A percentile compares a stretch with the other conserved stretches of the same genome.
phyloP scores from a whole-genome alignment of 35 echinoderm and acorn worm species.

The Amphiura filiformis region DNA sequence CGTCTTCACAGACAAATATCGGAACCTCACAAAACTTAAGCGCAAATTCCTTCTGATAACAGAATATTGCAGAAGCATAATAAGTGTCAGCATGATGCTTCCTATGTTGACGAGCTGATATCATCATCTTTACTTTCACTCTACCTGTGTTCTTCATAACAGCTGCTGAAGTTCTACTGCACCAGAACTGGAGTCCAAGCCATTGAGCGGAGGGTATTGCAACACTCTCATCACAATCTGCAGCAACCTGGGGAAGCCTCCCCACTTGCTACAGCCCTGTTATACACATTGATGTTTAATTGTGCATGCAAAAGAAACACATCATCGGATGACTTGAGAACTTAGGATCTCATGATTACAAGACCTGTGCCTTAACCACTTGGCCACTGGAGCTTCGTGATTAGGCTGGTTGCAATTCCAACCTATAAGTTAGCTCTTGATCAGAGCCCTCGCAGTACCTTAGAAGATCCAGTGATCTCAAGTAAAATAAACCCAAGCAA shows the following conservation, averaged over 20 bases:
- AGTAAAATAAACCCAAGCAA: too few species aligned
- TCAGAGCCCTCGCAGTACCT: too few species aligned
- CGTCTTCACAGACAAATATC: slow-evolving; percentile 35
- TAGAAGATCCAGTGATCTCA: too few species aligned
- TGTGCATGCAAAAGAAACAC: too few species aligned
- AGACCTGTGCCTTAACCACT: too few species aligned
- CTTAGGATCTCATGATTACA: too few species aligned
- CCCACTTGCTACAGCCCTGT: too few species aligned
- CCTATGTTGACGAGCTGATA: slow-evolving; percentile 23
- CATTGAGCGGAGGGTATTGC: slow-evolving; percentile 33
- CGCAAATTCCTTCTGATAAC: slow-evolving; percentile 40
- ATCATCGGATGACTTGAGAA: too few species aligned
- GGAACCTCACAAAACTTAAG: slow-evolving; percentile 12
- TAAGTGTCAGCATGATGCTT: slow-evolving; percentile 36
- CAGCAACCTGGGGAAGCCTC: slow-evolving; percentile 23
- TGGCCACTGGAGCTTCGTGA: too few species aligned
- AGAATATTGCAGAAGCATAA: slow-evolving; percentile 53
- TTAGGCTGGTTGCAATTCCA: too few species aligned
- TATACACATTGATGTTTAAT: too few species aligned
- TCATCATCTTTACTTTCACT: slow-evolving; percentile 31
- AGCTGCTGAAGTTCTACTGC: slow-evolving; percentile 23
- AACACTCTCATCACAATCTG: neutral
- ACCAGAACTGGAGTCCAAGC: slow-evolving; percentile 41
- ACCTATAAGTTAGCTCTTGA: too few species aligned
- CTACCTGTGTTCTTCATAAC: slow-evolving; percentile 8